Percentiles rank a stretch among this genome's conserved stretches.
These are phyloP conservation scores for Tachuris rubrigastra DNA, from an alignment of 2,113 vertebrate genomes.

Conservation along the genomic window DNA sequence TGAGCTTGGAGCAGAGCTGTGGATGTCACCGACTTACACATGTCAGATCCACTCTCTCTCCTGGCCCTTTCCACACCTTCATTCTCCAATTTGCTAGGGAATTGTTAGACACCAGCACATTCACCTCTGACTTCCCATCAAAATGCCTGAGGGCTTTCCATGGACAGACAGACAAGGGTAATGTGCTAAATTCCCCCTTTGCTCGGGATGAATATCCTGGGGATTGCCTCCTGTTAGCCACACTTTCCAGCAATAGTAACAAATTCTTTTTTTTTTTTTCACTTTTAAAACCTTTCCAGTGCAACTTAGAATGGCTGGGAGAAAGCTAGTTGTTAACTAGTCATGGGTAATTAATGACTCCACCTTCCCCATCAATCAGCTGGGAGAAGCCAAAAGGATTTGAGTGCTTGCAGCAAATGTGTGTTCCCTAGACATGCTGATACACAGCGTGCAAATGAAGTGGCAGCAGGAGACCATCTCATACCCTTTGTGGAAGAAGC, in stretches of 20 bases:
- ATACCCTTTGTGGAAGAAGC: background rate
- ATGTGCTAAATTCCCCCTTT: slow-evolving; percentile 2
- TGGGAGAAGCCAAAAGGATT: slow-evolving; percentile 50
- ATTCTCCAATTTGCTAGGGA: slow-evolving; percentile 10
- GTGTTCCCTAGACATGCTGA: slow-evolving; percentile 11
- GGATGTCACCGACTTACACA: background rate
- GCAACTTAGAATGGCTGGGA: background rate
- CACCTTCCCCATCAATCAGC: slow-evolving; percentile 56
- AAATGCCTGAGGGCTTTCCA: background rate
- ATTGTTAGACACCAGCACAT: slow-evolving; percentile 17
- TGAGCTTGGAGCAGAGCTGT: background rate
- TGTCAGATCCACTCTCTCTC: background rate
- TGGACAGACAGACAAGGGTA: background rate
- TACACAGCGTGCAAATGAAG: slow-evolving; percentile 3
- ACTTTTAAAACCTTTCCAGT: slow-evolving; percentile 8
- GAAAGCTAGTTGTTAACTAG: slow-evolving; percentile 45
- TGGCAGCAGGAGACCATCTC: slow-evolving; percentile 31
- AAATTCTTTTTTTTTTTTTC: background rate
- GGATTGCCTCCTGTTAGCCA: slow-evolving; percentile 21
- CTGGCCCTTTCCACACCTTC: background rate
- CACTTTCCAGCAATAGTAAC: background rate
- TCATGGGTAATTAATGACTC: slow-evolving; percentile 55
- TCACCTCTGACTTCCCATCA: background rate
- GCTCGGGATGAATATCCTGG: background rate
- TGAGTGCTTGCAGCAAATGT: slow-evolving; percentile 34